phyloP scores from a whole-genome alignment of 1,140 invertebrate species.

The Argopecten irradians region DNA sequence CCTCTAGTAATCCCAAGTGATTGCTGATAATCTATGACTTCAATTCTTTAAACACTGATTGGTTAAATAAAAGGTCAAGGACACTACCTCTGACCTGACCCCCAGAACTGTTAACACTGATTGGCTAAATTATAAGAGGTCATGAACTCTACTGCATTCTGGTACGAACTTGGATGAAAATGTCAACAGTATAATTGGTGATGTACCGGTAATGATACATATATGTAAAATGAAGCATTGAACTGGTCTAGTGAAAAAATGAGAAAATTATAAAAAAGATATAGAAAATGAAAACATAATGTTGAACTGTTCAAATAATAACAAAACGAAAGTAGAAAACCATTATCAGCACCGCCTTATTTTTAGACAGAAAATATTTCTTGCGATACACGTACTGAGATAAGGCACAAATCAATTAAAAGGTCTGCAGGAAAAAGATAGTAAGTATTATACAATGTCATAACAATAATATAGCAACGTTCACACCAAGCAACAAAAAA shows the following conservation, averaged over 20 bases:
- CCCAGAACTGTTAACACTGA: background rate
- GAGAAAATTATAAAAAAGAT: no score
- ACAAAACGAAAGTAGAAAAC: no score
- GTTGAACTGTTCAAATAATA: no score
- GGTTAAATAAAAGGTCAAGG: no score
- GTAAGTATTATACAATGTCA: background rate
- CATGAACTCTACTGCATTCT: background rate
- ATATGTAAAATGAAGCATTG: background rate
- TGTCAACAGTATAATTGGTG: background rate
- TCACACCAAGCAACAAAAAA: no score
- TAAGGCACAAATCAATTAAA: background rate
- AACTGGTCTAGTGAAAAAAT: background rate
- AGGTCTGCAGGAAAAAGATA: background rate
- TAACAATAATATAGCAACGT: no score
- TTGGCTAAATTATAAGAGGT: background rate
- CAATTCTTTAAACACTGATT: background rate
- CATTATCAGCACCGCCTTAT: background rate
- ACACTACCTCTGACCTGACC: background rate
- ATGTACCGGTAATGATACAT: background rate
- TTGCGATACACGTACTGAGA: background rate
- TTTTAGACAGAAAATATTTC: background rate
- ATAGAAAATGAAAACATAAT: no score
- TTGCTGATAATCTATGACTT: background rate
- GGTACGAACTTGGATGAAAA: background rate
- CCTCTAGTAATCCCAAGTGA: no score